Conservation (phyloP, 2,888 invertebrate genomes). For the Leptinotarsa rubiginosa region DNA sequence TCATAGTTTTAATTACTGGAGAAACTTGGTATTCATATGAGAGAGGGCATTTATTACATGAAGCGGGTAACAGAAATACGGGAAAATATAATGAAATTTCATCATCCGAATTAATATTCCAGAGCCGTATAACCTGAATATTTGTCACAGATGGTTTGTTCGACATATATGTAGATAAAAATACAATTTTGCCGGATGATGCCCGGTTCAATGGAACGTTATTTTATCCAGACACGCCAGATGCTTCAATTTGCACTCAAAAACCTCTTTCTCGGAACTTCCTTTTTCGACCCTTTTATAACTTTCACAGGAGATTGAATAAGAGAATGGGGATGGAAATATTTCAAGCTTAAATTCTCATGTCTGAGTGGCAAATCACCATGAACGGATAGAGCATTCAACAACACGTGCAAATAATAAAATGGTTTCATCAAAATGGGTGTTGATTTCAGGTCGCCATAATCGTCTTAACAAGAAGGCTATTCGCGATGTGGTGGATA, state of each 20-base stretch:
- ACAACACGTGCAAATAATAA: too few relatives aligned
- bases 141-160: slow-evolving; percentile 31
- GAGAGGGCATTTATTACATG: slow-evolving; percentile 11
- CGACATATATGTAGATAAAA: slow-evolving; percentile 31
- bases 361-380: not conserved
- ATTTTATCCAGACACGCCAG: slow-evolving; percentile 22
- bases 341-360: not conserved
- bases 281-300: not conserved
- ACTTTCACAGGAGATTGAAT: not conserved
- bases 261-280: slow-evolving; percentile 3
- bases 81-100: slow-evolving; percentile 19
- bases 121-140: slow-evolving; percentile 22
- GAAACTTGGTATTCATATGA: not conserved
- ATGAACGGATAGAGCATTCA: too few relatives aligned
- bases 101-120: slow-evolving; percentile 24
- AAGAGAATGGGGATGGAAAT: not conserved
- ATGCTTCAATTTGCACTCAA: slow-evolving; percentile 29
- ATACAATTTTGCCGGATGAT: slow-evolving; percentile 27
- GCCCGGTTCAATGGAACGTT: slow-evolving; percentile 14
- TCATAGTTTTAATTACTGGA: too few relatives aligned
- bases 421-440: too few relatives aligned
- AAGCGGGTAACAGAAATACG: not conserved
- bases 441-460: too few relatives aligned
- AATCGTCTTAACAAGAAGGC: too few relatives aligned
- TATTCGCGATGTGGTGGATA: too few relatives aligned